Evolutionary conservation across 2,797 vertebrate genomes (phyloP).

Genomic region (Phylloscopus collybita): DNA sequence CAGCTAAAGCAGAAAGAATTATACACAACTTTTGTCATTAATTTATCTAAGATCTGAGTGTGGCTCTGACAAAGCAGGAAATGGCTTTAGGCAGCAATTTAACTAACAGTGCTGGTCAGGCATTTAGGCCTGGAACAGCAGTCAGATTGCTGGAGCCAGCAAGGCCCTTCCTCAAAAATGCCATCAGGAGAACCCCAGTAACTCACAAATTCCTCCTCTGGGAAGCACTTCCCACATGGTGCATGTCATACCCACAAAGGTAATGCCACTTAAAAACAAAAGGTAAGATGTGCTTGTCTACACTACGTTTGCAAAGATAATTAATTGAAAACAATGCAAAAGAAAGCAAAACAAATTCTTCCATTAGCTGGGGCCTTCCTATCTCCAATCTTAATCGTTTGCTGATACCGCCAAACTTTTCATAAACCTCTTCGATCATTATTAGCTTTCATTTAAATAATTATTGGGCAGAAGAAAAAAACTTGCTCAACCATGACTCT

Average conservation of each 20-base stretch:
- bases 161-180: neutral
- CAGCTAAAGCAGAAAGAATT: neutral
- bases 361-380: neutral
- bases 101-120: neutral
- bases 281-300: neutral
- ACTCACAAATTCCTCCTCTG: neutral
- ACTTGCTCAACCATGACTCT: neutral
- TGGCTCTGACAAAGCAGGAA: neutral
- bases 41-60: neutral
- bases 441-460: conserved; percentile 21
- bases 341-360: neutral
- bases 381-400: neutral
- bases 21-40: neutral
- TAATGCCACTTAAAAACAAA: neutral
- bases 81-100: neutral
- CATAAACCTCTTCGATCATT: neutral
- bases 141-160: accelerated
- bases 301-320: neutral
- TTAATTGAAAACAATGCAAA: conserved; percentile 10
- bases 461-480: neutral
- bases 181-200: neutral
- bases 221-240: neutral
- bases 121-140: neutral
- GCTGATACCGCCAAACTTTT: neutral
- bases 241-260: neutral